Evolutionary conservation across 2,113 vertebrate species (phyloP).

Genomic region (Ophthalmolycus amberensis): DNA sequence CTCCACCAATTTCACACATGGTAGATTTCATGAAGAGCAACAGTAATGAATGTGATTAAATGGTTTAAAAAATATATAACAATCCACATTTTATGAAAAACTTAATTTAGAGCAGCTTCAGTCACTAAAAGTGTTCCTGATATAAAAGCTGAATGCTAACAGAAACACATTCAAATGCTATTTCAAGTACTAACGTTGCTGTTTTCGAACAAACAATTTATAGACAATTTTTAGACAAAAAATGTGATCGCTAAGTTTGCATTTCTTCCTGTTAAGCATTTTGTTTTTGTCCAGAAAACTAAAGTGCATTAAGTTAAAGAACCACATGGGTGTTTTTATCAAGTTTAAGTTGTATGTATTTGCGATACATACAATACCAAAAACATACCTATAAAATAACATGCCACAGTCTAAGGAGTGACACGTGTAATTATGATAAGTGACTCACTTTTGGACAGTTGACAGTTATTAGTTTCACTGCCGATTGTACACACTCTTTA

Average conservation of each 20-base stretch:
- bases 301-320: not conserved
- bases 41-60: too few species aligned
- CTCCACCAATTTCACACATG: too few species aligned
- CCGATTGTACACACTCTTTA: slow-evolving; percentile 51
- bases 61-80: too few species aligned
- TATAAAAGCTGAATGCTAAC: not conserved
- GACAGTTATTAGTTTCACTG: slow-evolving; percentile 12
- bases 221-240: not conserved
- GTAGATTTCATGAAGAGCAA: not conserved
- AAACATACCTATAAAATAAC: not conserved
- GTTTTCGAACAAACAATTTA: not conserved
- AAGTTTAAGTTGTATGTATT: not conserved
- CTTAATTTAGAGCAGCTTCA: not conserved
- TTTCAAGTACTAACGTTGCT: not conserved
- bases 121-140: not conserved
- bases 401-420: not conserved
- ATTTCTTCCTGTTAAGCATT: not conserved
- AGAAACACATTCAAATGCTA: not conserved
- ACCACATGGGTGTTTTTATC: not conserved
- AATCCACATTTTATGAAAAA: not conserved
- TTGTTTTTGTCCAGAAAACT: not conserved
- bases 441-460: slow-evolving; percentile 21
- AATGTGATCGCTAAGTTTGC: not conserved
- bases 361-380: not conserved
- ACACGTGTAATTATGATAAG: not conserved